Evolutionary conservation across 2,888 invertebrate species (phyloP), one percentile per base, ranked within the genome.

Genomic region (Nymphalis polychloros): DNA sequence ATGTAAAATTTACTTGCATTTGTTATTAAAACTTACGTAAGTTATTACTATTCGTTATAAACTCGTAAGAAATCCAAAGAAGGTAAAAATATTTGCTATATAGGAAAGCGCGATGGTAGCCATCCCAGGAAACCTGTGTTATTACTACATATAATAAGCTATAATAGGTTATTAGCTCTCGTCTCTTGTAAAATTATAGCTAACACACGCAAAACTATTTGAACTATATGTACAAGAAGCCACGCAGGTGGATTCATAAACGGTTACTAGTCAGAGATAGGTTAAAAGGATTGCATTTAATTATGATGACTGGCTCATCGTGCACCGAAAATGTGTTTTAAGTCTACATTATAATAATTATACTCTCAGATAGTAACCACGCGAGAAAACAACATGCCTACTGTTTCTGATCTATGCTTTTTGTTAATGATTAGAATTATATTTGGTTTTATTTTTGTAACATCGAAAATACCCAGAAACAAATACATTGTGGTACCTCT

Each of bases 321-420:
- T 79, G 78, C 72, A 77, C 78, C 80, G 76, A 84, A 87, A 86
- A 85, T 79, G 83, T 82, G 81, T 87, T 87, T 87, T 84, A 84
- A 84, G 79, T 80, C 79, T 79, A 79, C 87, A 89, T 89, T 89
- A 89, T 84, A 78, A 87, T 90, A 90, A 90, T 90, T 88, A 89
- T 81, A 87, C 77, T 84, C 83, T 82, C 77, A 78, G 78, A 72
- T 64, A 60, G 62, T 69, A 62, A 67, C 65, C 49, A 63, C 59
- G 62, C 48, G 62, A 53, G 23, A 67, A 69, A 72, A 68, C 68
- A 68, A 64, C 59, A 20, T 62, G 69, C 63, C 64, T 72, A 64
- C 72, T 71, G 72, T 64, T 72, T 73, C 35, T 68, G 70, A 70
- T 72, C 65, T 70, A 59, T 57, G 31, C 53, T 48, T 60, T 60